Base-by-base conservation (phyloP, 2,888 invertebrate species). In the Lymantria dispar region DNA sequence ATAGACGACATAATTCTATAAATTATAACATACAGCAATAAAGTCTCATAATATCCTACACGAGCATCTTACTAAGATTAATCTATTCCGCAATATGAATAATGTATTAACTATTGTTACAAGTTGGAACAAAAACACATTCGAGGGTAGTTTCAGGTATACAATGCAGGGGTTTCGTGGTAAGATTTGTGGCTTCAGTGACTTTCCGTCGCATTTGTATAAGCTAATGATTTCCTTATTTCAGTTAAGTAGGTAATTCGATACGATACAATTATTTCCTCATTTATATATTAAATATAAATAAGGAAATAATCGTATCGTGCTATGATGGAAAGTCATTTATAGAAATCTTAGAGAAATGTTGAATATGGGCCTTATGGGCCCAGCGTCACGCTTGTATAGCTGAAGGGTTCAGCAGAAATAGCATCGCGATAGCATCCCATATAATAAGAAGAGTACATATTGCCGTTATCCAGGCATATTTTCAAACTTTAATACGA, bases 71-170 rank as follows among this genome's bases (percentile, higher is more conserved):
- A 45, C 13, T 43, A 46, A 68, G 64, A 72, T 72, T 75, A 75
- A 74, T 74, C 59, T 68, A 67, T 72, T 61, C 54, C 38, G 47
- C 54, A 50, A 68, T 65, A 74, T 76, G 70, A 74, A 76, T 76
- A 68, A 76, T 71, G 66, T 69, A 74, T 70, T 61, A 71, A 72
- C 72, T 68, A 70, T 64, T 73, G 68, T 70, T 58, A 60, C 46
- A 46, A 57, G 50, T 40, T 50, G 53, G 56, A 68, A 65, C 69
- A 75, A 78, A 75, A 78, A 74, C 73, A 68, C 49, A 54, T 46
- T 48, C 44, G 42, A 29, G 43, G 49, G 42, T 54, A 52, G 43
- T 54, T 48, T 22, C 39, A 50, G 14, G 39, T 62, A 53, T 2
- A 14, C 33, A 33, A 10, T 10, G 33, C 33, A 10, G 33, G 33